Conservation (phyloP, 2,797 vertebrate species). For the Esox lucius region DNA sequence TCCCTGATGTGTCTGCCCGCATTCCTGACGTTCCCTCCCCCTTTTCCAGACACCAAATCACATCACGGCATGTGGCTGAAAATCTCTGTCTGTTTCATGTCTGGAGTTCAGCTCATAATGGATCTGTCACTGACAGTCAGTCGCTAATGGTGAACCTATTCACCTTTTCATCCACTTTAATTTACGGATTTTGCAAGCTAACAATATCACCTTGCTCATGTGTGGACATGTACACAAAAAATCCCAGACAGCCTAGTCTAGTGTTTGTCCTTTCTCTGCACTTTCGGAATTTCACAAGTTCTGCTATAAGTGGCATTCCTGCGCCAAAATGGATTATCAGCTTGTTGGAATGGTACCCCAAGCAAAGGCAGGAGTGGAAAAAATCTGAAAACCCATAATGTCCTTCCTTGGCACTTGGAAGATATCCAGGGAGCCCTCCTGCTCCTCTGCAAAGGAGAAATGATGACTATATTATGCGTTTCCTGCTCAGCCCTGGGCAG, state of each 20-base stretch:
- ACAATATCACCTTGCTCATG: not conserved
- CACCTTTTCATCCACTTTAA: slow-evolving; percentile 9
- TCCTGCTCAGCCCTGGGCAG: slow-evolving; percentile 51
- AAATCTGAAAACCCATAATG: slow-evolving; percentile 27
- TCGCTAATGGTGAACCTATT: slow-evolving; percentile 5
- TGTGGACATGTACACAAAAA: not conserved
- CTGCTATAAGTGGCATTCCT: slow-evolving; percentile 7
- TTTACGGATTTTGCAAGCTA: not conserved
- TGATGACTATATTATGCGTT: slow-evolving; percentile 64
- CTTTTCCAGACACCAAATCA: slow-evolving; percentile 14
- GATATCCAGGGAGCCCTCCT: slow-evolving; percentile 43
- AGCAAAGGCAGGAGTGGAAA: not conserved
- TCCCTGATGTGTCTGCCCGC: not conserved
- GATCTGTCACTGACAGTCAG: slow-evolving; percentile 1
- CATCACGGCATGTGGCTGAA: not conserved
- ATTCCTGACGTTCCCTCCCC: not conserved
- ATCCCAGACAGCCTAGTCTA: not conserved
- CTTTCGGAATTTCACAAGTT: slow-evolving; percentile 25
- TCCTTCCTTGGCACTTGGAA: slow-evolving; percentile 67
- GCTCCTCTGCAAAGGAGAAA: slow-evolving; percentile 61
- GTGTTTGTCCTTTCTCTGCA: not conserved
- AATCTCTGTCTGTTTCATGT: slow-evolving; percentile 10
- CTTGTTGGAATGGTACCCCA: slow-evolving; percentile 9
- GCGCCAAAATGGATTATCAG: slow-evolving; percentile 17
- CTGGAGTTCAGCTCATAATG: not conserved